Percentiles rank a stretch among this genome's conserved stretches.
Evolutionary conservation across 2,797 vertebrate genomes (phyloP).

Genomic region (Garrulus glandarius): DNA sequence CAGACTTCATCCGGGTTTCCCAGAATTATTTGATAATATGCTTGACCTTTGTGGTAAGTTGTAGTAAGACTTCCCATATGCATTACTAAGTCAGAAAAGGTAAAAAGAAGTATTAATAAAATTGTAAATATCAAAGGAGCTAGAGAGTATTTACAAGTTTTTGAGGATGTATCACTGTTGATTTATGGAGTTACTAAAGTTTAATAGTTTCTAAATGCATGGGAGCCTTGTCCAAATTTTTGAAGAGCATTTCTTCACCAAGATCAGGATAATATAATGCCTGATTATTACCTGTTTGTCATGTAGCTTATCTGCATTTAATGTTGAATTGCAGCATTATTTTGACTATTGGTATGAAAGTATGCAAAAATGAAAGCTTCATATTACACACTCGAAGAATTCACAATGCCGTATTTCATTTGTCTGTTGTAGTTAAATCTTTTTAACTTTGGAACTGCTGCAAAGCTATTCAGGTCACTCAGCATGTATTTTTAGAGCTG

Average conservation of each 20-base stretch:
- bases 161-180: not conserved
- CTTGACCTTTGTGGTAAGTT: not conserved
- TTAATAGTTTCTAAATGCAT: not conserved
- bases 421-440: not conserved
- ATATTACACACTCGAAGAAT: not conserved
- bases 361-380: not conserved
- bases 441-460: not conserved
- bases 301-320: not conserved
- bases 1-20: not conserved
- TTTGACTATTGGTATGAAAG: not conserved
- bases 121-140: not conserved
- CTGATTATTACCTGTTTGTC: not conserved
- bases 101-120: not conserved
- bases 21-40: not conserved
- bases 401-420: not conserved
- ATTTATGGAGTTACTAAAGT: not conserved
- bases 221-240: not conserved
- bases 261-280: not conserved
- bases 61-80: not conserved
- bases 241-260: not conserved
- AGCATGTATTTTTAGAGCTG: slow-evolving; percentile 8
- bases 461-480: not conserved
- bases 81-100: not conserved
- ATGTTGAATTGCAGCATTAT: not conserved
- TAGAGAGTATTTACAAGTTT: not conserved